A percentile compares a stretch with the other conserved stretches of the same genome.
These are phyloP conservation scores for Agrochola litura DNA, from an alignment of 2,888 invertebrate genomes.

Conservation along the genomic window DNA sequence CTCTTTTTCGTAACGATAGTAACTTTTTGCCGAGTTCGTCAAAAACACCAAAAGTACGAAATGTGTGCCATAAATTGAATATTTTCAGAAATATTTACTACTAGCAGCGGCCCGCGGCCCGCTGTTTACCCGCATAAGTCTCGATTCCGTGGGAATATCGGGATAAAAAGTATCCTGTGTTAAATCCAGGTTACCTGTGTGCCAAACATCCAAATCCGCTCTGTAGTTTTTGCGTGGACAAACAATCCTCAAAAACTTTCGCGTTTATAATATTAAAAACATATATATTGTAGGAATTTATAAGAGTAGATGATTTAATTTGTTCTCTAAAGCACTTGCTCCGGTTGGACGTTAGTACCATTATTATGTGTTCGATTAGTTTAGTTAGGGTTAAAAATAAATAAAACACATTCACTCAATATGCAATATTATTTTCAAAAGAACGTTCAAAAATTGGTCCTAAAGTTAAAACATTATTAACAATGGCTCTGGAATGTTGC, in stretches of 20 bases:
- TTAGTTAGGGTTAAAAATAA: constrained; percentile 59
- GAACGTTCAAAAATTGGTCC: constrained; percentile 91
- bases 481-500: constrained; percentile 90
- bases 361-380: constrained; percentile 42
- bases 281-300: not conserved
- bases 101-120: too few relatives aligned
- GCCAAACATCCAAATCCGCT: too few relatives aligned
- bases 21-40: constrained; percentile 35
- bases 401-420: constrained; percentile 83
- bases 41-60: constrained; percentile 48
- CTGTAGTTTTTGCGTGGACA: too few relatives aligned
- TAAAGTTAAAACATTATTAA: constrained; percentile 90
- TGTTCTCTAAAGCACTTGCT: constrained; percentile 82
- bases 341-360: constrained; percentile 63
- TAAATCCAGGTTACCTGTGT: too few relatives aligned
- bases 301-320: constrained; percentile 22
- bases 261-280: too few relatives aligned
- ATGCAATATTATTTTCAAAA: constrained; percentile 91
- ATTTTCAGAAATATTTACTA: constrained; percentile 29
- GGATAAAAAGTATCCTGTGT: too few relatives aligned
- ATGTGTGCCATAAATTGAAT: constrained; percentile 71
- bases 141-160: too few relatives aligned
- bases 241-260: too few relatives aligned
- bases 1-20: constrained; percentile 37
- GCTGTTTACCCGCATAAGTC: too few relatives aligned